A percentile compares a stretch with the other conserved stretches of the same genome.
Evolutionary conservation across 2,797 vertebrate species (phyloP).

Genomic region (Taenioides sp.): DNA sequence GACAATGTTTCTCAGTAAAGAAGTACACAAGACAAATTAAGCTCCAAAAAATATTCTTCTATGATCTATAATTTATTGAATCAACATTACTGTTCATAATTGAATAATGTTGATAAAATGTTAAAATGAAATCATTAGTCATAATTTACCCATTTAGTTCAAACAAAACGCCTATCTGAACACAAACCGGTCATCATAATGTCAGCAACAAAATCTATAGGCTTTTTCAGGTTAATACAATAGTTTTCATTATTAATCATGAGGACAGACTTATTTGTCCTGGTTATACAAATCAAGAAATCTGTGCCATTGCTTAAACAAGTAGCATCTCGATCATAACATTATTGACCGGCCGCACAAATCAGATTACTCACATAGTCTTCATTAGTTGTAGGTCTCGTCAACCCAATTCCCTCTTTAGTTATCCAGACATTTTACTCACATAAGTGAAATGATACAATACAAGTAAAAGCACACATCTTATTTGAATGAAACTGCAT

Average conservation of each 20-base stretch:
- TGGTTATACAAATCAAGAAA: background rate
- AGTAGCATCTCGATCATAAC: background rate
- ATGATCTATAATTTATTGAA: too few relatives aligned
- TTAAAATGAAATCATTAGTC: too few relatives aligned
- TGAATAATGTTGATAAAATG: background rate
- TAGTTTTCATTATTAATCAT: background rate
- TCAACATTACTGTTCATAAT: too few relatives aligned
- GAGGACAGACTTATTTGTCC: background rate
- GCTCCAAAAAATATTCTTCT: too few relatives aligned
- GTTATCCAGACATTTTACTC: background rate
- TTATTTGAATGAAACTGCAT: background rate
- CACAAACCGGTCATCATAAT: background rate
- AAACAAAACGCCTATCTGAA: background rate
- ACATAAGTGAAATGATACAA: background rate
- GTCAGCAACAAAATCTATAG: too few relatives aligned
- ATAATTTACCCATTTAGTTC: background rate
- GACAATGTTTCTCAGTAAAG: too few relatives aligned
- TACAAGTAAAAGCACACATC: background rate
- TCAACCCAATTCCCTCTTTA: background rate
- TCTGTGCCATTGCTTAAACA: background rate
- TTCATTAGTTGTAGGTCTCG: constrained; percentile 9
- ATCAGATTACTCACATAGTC: constrained; percentile 34
- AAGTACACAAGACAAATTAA: too few relatives aligned
- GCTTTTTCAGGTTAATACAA: background rate
- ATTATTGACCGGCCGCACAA: background rate